A percentile compares a stretch with the other conserved stretches of the same genome.
phyloP scores from a whole-genome alignment of 1,140 invertebrate species.

The Xylocopa sonorina region DNA sequence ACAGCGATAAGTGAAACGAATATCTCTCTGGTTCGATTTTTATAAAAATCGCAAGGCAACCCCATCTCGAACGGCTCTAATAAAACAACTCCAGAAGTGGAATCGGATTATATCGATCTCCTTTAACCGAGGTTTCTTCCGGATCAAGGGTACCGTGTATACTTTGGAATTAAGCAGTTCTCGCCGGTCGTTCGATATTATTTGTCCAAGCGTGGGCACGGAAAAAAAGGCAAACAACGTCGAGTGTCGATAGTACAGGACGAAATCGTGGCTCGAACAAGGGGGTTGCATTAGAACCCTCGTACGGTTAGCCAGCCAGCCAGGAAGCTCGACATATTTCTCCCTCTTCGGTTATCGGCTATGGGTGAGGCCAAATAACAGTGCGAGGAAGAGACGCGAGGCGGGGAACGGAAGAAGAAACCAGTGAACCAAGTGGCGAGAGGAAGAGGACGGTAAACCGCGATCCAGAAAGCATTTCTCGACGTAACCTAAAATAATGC shows the following conservation, averaged over 20 bases:
- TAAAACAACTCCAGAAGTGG: not conserved
- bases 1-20: too few relatives aligned
- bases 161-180: conserved; percentile 34
- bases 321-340: conserved; percentile 80
- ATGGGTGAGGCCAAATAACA: not conserved
- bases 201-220: conserved; percentile 27
- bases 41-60: not conserved
- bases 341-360: conserved; percentile 61
- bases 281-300: conserved; percentile 59
- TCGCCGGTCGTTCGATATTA: conserved; percentile 25
- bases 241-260: conserved; percentile 38
- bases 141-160: not conserved
- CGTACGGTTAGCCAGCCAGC: conserved; percentile 55
- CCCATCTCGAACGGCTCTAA: not conserved
- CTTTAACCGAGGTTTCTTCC: not conserved
- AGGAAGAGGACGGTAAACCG: conserved; percentile 70
- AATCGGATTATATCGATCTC: conserved; percentile 19
- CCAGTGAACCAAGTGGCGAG: conserved; percentile 11
- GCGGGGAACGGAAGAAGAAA: conserved; percentile 29
- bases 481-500: conserved; percentile 81
- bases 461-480: conserved; percentile 77
- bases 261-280: conserved; percentile 46
- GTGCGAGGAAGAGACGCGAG: not conserved
- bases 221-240: conserved; percentile 45
- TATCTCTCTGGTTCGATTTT: too few relatives aligned